Conservation (phyloP, 2,888 invertebrate species). For the Leptura quadrifasciata region DNA sequence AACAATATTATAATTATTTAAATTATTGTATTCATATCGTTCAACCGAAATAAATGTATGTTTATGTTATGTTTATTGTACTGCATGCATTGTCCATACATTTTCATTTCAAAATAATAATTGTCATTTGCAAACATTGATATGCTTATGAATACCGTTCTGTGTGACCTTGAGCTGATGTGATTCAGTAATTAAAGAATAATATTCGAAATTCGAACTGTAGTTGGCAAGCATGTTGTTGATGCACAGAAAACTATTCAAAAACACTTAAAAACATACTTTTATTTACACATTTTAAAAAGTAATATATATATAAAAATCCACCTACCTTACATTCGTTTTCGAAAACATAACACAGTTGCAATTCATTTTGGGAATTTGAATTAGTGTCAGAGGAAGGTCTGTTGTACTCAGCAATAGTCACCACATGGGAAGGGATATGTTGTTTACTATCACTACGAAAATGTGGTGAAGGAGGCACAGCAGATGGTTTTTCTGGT, state of each 20-base stretch:
- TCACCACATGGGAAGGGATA: constrained; percentile 76
- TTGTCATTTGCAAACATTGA: too few relatives aligned
- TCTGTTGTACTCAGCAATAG: constrained; percentile 79
- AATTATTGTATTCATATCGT: too few relatives aligned
- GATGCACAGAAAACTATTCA: background rate
- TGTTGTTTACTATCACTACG: constrained; percentile 68
- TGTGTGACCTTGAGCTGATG: too few relatives aligned
- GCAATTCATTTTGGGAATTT: constrained; percentile 67
- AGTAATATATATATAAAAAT: background rate
- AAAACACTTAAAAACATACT: background rate
- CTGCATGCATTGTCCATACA: too few relatives aligned
- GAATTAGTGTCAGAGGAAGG: constrained; percentile 69
- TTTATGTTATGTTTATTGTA: too few relatives aligned
- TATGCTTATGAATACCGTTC: too few relatives aligned
- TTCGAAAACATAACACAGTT: constrained; percentile 69
- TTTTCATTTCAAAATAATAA: too few relatives aligned
- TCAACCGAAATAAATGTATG: too few relatives aligned
- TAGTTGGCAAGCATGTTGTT: too few relatives aligned
- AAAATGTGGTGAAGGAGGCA: constrained; percentile 76
- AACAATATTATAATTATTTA: too few relatives aligned
- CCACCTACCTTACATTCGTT: constrained; percentile 58
- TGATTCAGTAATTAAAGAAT: too few relatives aligned
- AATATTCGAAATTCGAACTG: too few relatives aligned
- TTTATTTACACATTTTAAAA: background rate
- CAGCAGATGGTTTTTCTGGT: constrained; percentile 85